phyloP scores from a whole-genome alignment of 2,797 vertebrate genomes.

The Hylomyscus alleni region DNA sequence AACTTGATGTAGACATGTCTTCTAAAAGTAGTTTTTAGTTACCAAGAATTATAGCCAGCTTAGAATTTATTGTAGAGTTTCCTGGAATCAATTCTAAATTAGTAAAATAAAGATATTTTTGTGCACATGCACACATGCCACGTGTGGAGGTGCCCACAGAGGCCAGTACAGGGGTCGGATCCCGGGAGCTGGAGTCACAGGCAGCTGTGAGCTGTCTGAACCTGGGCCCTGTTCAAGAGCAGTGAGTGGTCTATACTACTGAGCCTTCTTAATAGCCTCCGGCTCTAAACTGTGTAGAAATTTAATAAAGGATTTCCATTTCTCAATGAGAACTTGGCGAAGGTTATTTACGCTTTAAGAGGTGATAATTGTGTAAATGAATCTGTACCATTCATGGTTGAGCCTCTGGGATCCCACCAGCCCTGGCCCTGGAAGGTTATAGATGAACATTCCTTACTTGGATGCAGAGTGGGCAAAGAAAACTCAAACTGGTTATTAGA shows the following conservation, averaged over 20 bases:
- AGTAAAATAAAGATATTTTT: neutral
- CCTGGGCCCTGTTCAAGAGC: neutral
- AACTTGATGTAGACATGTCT: neutral
- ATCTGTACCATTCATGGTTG: neutral
- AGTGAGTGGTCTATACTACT: neutral
- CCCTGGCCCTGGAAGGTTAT: neutral
- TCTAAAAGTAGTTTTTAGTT: slow-evolving; percentile 46
- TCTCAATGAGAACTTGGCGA: slow-evolving; percentile 35
- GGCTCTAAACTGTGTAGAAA: neutral
- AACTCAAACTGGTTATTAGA: slow-evolving; percentile 4
- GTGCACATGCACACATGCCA: neutral
- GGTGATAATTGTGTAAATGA: neutral
- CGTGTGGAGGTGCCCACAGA: neutral
- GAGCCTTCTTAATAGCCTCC: neutral
- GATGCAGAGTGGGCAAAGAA: neutral
- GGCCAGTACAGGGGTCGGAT: neutral
- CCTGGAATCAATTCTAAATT: slow-evolving; percentile 5
- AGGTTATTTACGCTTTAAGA: slow-evolving; percentile 49
- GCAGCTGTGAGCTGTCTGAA: neutral
- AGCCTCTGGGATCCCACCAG: neutral
- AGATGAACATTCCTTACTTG: neutral
- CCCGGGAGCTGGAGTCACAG: neutral
- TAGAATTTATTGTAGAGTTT: slow-evolving; percentile 25
- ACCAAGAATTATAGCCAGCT: slow-evolving; percentile 10
- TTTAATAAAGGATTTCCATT: slow-evolving; percentile 16